Conservation (phyloP, 1,140 invertebrate genomes). For the Metopolophium dirhodum region DNA sequence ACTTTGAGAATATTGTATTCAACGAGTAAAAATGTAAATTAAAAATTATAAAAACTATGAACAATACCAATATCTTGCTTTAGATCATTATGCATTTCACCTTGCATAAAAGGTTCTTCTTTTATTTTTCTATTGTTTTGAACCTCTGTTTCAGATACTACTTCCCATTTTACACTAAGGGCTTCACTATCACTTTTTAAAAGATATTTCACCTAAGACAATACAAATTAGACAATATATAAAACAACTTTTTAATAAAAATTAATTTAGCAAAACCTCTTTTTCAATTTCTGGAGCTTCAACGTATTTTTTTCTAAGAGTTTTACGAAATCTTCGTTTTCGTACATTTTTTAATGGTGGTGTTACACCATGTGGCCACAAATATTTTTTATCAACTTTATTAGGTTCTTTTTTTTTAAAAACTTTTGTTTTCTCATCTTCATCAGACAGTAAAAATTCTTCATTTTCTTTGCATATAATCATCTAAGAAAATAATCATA, state of each 20-base stretch:
- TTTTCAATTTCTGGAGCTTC: slow-evolving; percentile 98
- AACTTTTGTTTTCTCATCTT: slow-evolving; percentile 77
- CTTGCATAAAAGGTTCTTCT: slow-evolving; percentile 60
- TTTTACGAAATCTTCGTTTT: slow-evolving; percentile 91
- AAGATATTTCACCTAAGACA: slow-evolving; percentile 72
- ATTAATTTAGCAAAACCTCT: slow-evolving; percentile 69
- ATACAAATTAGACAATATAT: background rate
- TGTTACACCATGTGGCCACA: slow-evolving; percentile 92
- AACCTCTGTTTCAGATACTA: slow-evolving; percentile 90
- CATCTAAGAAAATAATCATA: slow-evolving; percentile 66
- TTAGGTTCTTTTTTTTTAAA: slow-evolving; percentile 85
- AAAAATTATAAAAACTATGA: background rate
- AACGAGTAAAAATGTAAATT: background rate
- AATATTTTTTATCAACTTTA: slow-evolving; percentile 93
- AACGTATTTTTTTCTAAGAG: slow-evolving; percentile 94
- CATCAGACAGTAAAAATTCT: slow-evolving; percentile 77
- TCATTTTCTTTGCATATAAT: slow-evolving; percentile 86
- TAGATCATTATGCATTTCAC: slow-evolving; percentile 57
- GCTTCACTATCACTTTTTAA: slow-evolving; percentile 74
- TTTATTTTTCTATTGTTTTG: slow-evolving; percentile 59
- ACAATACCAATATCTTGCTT: slow-evolving; percentile 53
- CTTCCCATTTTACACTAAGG: slow-evolving; percentile 85
- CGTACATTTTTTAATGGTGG: slow-evolving; percentile 95
- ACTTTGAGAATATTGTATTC: background rate
- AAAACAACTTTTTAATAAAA: background rate